Base-by-base conservation (phyloP, 92 coral and sea anemone genomes). In the Scolanthus callimorphus region DNA sequence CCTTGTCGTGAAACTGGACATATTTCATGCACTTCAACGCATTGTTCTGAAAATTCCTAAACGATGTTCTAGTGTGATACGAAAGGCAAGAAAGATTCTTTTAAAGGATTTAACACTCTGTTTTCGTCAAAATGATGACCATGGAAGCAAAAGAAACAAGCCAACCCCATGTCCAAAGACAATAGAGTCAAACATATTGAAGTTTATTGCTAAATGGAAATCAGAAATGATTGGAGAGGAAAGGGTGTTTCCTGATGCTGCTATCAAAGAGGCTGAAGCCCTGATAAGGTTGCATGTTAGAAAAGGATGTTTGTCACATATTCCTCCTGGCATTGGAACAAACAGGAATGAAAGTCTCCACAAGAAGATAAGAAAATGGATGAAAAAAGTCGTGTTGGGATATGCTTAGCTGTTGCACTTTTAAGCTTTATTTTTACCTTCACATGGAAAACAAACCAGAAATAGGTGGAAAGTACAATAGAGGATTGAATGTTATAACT, bases 321-420 rank as follows among this genome's bases (percentile, higher is more conserved):
- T 79, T 47, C 85, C 81, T 41, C 74, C 74, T 2, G 81, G 76
- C 27, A 34, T 66, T 52, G 81, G 81, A 41, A 80, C 86, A 23
- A 80, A 80, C 64, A 27, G 73, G 51, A 73, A 76, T 39, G 77
- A 72, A 65, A 78, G 69, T 60, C 46, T 70, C 22, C 79, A 62
- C 31, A 63, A 69, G 34, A 63, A 50, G 17, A 34, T 71, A 13
- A 41, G 73, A 21, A 78, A 78, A 27, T 72, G 78, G 70, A 22
- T 78, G 61, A 71, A 54, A 72, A 70, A 71, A 62, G 55, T 39
- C 85, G 79, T 17, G 63, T 78, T 53, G 85, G 85, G 21, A 77
- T 78, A 11, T 29, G 62, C 23, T 55, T 50, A 39, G 81, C 80
- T 49, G 81, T 71, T 57, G 81, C 80, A 23, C 54, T 73, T 22